Conservation (phyloP, 1,140 invertebrate species). For the Ips typographus region DNA sequence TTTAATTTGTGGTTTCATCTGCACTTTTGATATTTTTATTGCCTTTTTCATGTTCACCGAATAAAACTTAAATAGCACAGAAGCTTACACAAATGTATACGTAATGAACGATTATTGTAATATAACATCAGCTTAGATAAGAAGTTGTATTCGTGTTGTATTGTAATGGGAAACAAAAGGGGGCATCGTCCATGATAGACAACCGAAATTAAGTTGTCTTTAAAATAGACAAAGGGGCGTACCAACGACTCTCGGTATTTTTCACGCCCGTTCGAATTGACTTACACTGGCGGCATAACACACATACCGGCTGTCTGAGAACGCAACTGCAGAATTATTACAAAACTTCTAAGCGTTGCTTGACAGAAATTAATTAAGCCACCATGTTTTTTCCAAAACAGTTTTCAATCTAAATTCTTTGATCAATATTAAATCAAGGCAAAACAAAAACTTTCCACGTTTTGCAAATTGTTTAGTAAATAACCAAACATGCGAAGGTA, state of each 20-base stretch:
- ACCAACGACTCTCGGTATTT: conserved; percentile 13
- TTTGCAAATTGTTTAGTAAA: neutral
- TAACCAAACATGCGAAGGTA: too few species aligned
- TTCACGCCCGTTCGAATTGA: conserved; percentile 22
- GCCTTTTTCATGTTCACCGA: too few species aligned
- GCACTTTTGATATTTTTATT: too few species aligned
- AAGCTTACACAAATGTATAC: too few species aligned
- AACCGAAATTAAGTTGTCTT: conserved; percentile 24
- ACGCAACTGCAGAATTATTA: conserved; percentile 14
- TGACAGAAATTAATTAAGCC: conserved; percentile 22
- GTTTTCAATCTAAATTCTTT: too few species aligned
- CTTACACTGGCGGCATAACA: conserved; percentile 16
- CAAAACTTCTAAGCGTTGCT: conserved; percentile 8
- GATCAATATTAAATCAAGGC: too few species aligned
- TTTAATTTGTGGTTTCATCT: too few species aligned
- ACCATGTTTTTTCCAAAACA: neutral
- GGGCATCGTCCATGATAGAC: conserved; percentile 15
- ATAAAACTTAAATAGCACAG: too few species aligned
- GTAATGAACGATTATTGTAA: too few species aligned
- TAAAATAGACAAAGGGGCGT: conserved; percentile 25
- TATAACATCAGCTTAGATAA: neutral
- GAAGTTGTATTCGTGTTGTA: conserved; percentile 8
- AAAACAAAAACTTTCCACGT: too few species aligned
- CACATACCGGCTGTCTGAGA: conserved; percentile 16
- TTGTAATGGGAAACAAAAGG: conserved; percentile 4